These are phyloP conservation scores for Synanthedon myopaeformis DNA, from an alignment of 2,888 invertebrate species.

Conservation along the genomic window DNA sequence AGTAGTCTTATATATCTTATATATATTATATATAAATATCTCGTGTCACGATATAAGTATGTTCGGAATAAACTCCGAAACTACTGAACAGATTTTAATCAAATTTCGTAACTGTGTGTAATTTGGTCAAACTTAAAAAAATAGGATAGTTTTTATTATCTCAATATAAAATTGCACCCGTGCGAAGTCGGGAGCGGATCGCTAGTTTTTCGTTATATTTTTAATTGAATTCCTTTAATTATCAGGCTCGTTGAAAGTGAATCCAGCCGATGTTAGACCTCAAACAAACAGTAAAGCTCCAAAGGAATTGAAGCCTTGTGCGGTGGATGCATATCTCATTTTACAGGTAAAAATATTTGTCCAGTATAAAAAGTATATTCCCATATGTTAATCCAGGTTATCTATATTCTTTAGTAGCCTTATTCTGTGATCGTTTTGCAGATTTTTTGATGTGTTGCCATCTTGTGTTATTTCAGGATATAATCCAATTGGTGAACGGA, in stretches of 20 bases:
- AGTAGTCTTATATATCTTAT: too few species aligned
- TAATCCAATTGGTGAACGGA: constrained; percentile 95
- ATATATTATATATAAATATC: too few species aligned
- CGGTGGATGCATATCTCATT: constrained; percentile 93
- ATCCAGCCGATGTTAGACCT: constrained; percentile 82
- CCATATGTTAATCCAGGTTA: too few species aligned
- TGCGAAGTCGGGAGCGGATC: too few species aligned
- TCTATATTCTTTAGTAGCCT: not conserved
- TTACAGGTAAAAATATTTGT: constrained; percentile 77
- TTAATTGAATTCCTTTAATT: constrained; percentile 6
- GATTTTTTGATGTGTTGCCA: not conserved
- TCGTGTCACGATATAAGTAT: too few species aligned
- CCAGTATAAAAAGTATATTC: not conserved
- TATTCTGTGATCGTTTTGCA: too few species aligned
- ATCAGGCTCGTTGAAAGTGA: constrained; percentile 67
- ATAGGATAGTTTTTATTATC: too few species aligned
- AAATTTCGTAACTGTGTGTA: too few species aligned
- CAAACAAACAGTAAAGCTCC: constrained; percentile 80
- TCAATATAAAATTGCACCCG: too few species aligned
- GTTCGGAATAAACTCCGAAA: too few species aligned
- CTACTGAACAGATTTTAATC: too few species aligned
- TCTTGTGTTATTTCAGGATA: constrained; percentile 79
- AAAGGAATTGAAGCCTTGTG: constrained; percentile 86
- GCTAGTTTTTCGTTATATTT: not conserved
- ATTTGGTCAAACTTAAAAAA: too few species aligned